Percentiles rank a stretch among this genome's conserved stretches.
These are phyloP conservation scores for Tanaodytes sp. DNA, from an alignment of 2,888 invertebrate genomes.

Conservation along the genomic window DNA sequence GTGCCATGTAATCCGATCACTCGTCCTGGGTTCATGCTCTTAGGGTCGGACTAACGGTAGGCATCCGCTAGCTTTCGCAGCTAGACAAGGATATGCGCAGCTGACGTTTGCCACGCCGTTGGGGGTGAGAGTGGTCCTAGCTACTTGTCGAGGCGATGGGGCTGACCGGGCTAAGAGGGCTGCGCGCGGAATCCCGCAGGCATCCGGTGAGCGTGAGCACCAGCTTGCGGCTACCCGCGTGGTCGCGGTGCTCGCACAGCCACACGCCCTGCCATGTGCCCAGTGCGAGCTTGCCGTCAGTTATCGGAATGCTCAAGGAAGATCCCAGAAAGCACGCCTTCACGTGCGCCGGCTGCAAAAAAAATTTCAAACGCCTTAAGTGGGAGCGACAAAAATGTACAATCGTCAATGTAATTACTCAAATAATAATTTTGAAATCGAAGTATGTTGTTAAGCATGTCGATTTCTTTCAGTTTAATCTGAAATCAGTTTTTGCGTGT, in stretches of 20 bases:
- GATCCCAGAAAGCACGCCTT: constrained; percentile 97
- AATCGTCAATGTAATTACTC: no score
- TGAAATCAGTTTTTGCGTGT: no score
- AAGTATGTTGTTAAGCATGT: no score
- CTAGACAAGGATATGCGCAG: constrained; percentile 71
- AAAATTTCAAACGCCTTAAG: no score
- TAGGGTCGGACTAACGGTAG: constrained; percentile 65
- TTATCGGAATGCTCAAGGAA: constrained; percentile 95
- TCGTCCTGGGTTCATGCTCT: constrained; percentile 64
- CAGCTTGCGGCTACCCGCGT: constrained; percentile 92
- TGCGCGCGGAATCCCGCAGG: constrained; percentile 88
- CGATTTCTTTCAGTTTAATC: no score
- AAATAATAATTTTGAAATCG: no score
- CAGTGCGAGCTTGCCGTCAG: constrained; percentile 93
- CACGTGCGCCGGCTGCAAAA: constrained; percentile 93
- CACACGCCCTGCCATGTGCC: constrained; percentile 99
- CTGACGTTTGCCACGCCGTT: constrained; percentile 71
- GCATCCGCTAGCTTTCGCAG: constrained; percentile 72
- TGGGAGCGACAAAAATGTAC: no score
- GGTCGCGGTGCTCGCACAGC: constrained; percentile 98
- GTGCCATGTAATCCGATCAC: constrained; percentile 58
- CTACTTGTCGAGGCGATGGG: constrained; percentile 93
- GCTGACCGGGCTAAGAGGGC: constrained; percentile 88
- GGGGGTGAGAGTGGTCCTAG: constrained; percentile 83
- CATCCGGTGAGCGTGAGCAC: constrained; percentile 93